Conservation (phyloP, 64 coral and sea anemone species). For the Porites australiensis region DNA sequence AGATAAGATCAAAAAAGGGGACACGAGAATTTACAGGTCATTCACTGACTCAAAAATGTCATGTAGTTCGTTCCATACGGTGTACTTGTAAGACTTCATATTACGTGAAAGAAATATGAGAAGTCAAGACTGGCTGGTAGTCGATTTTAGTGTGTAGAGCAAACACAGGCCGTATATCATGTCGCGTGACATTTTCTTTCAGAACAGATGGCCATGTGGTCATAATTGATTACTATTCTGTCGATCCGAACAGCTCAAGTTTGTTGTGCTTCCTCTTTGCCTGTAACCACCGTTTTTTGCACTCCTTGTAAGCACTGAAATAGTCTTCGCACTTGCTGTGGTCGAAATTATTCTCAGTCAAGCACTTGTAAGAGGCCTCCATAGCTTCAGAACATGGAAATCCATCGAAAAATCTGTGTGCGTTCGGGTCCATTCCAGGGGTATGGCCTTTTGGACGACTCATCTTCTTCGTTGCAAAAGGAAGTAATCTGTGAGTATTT, state of each 20-base stretch:
- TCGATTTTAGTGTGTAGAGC: too few species aligned
- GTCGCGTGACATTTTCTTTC: too few species aligned
- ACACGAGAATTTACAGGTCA: too few species aligned
- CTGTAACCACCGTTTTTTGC: conserved; percentile 2
- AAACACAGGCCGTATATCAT: too few species aligned
- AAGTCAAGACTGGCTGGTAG: too few species aligned
- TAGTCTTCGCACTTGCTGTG: conserved; percentile 32
- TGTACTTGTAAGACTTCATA: too few species aligned
- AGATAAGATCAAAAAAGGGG: too few species aligned
- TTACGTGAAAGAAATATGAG: too few species aligned
- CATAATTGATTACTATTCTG: background rate
- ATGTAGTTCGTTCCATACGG: too few species aligned
- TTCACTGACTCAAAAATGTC: too few species aligned
- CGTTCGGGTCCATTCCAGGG: conserved; percentile 35
- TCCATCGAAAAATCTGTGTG: conserved; percentile 56
- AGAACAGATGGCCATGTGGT: too few species aligned
- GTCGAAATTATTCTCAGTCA: conserved; percentile 16
- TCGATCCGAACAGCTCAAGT: background rate
- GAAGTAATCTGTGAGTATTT: background rate
- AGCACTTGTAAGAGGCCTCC: conserved; percentile 7
- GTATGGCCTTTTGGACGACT: conserved; percentile 31
- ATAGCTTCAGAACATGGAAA: conserved; percentile 9
- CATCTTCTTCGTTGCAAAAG: background rate
- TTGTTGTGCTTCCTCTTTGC: conserved; percentile 26
- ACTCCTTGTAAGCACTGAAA: conserved; percentile 20